Percentiles rank a stretch among this genome's conserved stretches.
Conservation (phyloP, 2,113 vertebrate genomes). For the Microtus richardsoni region DNA sequence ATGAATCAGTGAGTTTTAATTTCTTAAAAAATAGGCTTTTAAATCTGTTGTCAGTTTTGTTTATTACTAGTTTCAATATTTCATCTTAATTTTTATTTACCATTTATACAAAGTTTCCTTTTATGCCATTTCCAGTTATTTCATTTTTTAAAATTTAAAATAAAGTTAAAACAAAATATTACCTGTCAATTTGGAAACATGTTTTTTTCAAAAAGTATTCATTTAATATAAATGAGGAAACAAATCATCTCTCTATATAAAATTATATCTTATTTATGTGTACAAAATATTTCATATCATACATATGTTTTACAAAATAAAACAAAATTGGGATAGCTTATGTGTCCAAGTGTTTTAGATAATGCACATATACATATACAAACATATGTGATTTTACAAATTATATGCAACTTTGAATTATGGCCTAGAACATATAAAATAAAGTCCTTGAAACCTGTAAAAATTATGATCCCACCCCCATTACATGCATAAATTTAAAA, state of each 20-base stretch:
- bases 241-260: background rate
- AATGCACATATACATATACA: too few relatives aligned
- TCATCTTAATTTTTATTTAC: background rate
- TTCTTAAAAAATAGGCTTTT: background rate
- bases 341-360: background rate
- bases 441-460: background rate
- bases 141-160: background rate
- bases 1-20: background rate
- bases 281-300: background rate
- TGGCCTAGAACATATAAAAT: background rate
- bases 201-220: background rate
- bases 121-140: background rate
- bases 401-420: background rate
- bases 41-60: background rate
- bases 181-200: background rate
- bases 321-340: background rate
- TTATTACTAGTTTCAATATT: background rate
- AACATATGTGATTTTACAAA: background rate
- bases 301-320: background rate
- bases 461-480: background rate
- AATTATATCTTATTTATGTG: background rate
- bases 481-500: background rate
- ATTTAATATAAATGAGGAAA: background rate
- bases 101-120: background rate
- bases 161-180: background rate